Conservation (phyloP, 2,797 vertebrate genomes). For the Alca torda region DNA sequence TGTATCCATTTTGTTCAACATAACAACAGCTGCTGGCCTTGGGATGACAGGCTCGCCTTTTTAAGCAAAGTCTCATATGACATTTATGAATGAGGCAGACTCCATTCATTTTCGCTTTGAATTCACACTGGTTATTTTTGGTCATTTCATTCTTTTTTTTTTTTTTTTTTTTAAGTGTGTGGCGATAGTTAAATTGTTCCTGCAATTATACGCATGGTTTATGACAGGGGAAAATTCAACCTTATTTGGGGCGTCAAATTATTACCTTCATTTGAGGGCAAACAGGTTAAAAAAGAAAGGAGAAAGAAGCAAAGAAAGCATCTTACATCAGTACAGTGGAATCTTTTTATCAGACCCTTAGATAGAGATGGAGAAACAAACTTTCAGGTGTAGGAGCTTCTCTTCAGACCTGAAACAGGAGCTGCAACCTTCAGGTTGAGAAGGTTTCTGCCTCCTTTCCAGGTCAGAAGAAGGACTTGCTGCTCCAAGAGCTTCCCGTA, state of each 20-base stretch:
- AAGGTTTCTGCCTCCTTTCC: not conserved
- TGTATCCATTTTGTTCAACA: slow-evolving; percentile 90
- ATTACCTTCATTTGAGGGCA: not conserved
- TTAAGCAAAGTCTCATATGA: slow-evolving; percentile 77
- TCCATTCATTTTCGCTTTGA: slow-evolving; percentile 75
- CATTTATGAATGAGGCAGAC: slow-evolving; percentile 84
- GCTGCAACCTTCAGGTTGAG: rapidly evolving
- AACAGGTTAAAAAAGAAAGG: not conserved
- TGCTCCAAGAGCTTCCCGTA: not conserved
- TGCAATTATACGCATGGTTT: slow-evolving; percentile 52
- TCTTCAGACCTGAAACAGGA: not conserved
- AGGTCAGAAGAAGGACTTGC: not conserved
- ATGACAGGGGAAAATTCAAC: slow-evolving; percentile 23
- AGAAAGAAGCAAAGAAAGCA: not conserved
- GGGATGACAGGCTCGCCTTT: slow-evolving; percentile 82
- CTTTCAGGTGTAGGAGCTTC: not conserved
- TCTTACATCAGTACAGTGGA: not conserved
- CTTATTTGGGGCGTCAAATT: slow-evolving; percentile 41
- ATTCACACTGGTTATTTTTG: slow-evolving; percentile 75
- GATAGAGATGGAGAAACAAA: not conserved
- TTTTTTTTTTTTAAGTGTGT: not conserved
- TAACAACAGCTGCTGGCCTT: slow-evolving; percentile 86
- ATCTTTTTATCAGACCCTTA: not conserved
- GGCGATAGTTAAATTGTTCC: slow-evolving; percentile 64
- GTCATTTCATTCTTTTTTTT: not conserved